Conservation (phyloP, 2,888 invertebrate species). For the Megamerina dolium region DNA sequence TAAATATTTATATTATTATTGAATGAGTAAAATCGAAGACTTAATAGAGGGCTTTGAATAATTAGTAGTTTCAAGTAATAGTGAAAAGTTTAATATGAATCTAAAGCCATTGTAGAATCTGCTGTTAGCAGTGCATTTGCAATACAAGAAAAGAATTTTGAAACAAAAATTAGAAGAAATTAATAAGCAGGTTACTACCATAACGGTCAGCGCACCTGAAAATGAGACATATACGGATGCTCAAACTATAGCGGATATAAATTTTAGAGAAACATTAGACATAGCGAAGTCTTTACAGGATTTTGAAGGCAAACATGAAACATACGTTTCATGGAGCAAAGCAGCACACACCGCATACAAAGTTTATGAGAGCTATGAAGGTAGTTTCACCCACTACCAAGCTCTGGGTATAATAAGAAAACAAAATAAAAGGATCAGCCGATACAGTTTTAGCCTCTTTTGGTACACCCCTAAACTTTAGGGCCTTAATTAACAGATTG, state of each 20-base stretch:
- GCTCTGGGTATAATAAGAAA: constrained; percentile 18
- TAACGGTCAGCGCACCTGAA: background rate
- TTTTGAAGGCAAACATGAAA: too few species aligned
- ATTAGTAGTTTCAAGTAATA: too few species aligned
- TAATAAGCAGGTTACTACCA: background rate
- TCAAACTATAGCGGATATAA: background rate
- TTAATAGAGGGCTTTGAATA: too few species aligned
- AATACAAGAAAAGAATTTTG: constrained; percentile 4
- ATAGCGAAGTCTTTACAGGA: constrained; percentile 4
- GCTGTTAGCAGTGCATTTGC: constrained; percentile 7
- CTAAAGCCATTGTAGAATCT: constrained; percentile 3
- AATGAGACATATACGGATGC: background rate
- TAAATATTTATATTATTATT: too few species aligned
- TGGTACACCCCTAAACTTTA: constrained; percentile 18
- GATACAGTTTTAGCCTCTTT: constrained; percentile 13
- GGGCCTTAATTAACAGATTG: constrained; percentile 14
- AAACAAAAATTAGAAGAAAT: constrained; percentile 1
- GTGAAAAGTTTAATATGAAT: too few species aligned
- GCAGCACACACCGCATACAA: constrained; percentile 14
- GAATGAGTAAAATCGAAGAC: too few species aligned
- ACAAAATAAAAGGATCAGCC: constrained; percentile 12
- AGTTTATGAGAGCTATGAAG: too few species aligned
- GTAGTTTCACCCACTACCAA: constrained; percentile 16
- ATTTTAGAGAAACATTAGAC: constrained; percentile 3
- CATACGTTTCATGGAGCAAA: too few species aligned